Percentiles rank a stretch among this genome's conserved stretches.
Evolutionary conservation across 2,888 invertebrate genomes (phyloP).

Genomic region (Escarpia spicata): DNA sequence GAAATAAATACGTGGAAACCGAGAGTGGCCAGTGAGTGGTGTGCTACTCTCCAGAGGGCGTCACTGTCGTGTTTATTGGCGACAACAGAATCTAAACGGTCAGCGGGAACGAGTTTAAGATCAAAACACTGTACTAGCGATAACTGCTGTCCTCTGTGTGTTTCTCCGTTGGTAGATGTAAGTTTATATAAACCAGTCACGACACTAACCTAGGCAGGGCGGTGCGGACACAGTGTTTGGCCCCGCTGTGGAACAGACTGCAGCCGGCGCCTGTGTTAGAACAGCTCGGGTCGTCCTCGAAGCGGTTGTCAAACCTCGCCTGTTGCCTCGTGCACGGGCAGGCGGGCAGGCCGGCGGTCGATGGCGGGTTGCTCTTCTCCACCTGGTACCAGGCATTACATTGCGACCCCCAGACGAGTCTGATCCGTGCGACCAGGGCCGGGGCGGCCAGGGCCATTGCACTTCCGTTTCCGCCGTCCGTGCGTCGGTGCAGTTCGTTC

Average conservation of each 20-base stretch:
- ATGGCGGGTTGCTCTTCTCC: not conserved
- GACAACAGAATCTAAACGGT: too few species aligned
- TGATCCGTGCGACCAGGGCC: not conserved
- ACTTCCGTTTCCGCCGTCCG: not conserved
- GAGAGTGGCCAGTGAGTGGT: too few species aligned
- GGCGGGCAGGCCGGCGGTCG: not conserved
- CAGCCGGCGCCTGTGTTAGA: not conserved
- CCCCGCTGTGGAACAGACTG: not conserved
- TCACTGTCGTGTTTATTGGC: too few species aligned
- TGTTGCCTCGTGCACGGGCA: constrained; percentile 2
- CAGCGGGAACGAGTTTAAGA: too few species aligned
- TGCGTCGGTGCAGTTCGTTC: not conserved
- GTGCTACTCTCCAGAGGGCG: too few species aligned
- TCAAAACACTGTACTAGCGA: too few species aligned
- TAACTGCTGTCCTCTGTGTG: too few species aligned
- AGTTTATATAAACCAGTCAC: not conserved
- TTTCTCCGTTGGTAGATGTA: too few species aligned
- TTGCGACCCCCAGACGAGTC: not conserved
- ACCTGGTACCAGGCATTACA: not conserved
- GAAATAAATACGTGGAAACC: too few species aligned
- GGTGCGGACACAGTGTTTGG: not conserved
- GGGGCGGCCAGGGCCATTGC: not conserved
- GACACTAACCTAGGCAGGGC: not conserved
- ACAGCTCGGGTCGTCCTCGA: not conserved
- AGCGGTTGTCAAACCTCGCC: not conserved